Percentiles rank a stretch among this genome's conserved stretches.
Conservation (phyloP, 1,140 invertebrate species). For the Lordiphosa stackelbergi region DNA sequence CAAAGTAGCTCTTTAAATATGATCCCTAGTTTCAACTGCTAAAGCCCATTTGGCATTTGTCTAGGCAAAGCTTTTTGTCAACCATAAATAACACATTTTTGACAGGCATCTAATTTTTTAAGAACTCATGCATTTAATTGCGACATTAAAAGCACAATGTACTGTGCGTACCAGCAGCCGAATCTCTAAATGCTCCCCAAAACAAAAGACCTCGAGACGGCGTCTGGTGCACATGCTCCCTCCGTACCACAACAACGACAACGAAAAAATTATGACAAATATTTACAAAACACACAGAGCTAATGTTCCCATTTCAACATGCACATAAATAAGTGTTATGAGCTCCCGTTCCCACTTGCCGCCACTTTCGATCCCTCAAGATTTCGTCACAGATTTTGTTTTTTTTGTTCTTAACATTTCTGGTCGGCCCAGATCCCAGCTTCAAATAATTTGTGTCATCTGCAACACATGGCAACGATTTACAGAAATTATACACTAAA, state of each 20-base stretch:
- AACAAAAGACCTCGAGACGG: slow-evolving; percentile 22
- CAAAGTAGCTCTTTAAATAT: slow-evolving; percentile 3
- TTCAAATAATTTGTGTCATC: slow-evolving; percentile 54
- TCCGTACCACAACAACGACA: background rate
- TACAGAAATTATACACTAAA: slow-evolving; percentile 71
- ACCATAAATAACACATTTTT: slow-evolving; percentile 62
- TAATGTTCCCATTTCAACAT: slow-evolving; percentile 75
- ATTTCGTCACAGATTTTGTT: slow-evolving; percentile 63
- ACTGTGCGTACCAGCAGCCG: slow-evolving; percentile 24
- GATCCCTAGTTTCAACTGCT: background rate
- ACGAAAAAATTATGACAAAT: slow-evolving; percentile 64
- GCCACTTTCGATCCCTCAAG: slow-evolving; percentile 1
- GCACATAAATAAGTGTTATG: slow-evolving; percentile 71
- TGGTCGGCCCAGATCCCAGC: slow-evolving; percentile 47
- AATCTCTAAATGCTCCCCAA: slow-evolving; percentile 21
- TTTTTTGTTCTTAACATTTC: slow-evolving; percentile 17
- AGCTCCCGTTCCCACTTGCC: slow-evolving; percentile 38
- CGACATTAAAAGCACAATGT: slow-evolving; percentile 63
- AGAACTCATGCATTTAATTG: slow-evolving; percentile 74
- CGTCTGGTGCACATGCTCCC: slow-evolving; percentile 17
- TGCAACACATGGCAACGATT: slow-evolving; percentile 69
- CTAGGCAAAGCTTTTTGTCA: slow-evolving; percentile 43
- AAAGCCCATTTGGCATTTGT: slow-evolving; percentile 8
- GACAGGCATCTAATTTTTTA: slow-evolving; percentile 69
- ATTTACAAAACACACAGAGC: slow-evolving; percentile 66